Evolutionary conservation across 2,888 invertebrate genomes (phyloP).

Genomic region (Brachylomia viminalis): DNA sequence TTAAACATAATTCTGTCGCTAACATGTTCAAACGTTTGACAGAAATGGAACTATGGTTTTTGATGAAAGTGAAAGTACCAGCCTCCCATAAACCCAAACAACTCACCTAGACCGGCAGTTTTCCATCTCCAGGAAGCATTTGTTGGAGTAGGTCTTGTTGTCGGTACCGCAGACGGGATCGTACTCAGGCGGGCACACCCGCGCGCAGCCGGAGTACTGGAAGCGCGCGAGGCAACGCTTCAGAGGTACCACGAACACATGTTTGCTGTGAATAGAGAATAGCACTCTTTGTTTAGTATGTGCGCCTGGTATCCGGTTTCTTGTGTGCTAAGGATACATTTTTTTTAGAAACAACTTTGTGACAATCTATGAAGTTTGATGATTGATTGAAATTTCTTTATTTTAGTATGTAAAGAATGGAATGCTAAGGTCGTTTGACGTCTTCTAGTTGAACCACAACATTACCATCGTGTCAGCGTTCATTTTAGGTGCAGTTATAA

Average conservation of each 20-base stretch:
- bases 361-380: background rate
- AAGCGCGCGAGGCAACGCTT: conserved; percentile 96
- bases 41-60: background rate
- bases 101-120: conserved; percentile 94
- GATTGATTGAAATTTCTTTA: background rate
- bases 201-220: conserved; percentile 96
- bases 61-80: conserved; percentile 43
- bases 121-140: conserved; percentile 97
- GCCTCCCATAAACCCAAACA: conserved; percentile 29
- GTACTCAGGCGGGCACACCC: conserved; percentile 96
- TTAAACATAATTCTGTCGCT: background rate
- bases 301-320: conserved; percentile 47
- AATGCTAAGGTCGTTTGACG: background rate
- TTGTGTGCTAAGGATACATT: background rate
- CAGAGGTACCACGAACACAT: conserved; percentile 97
- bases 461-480: background rate
- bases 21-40: too few species aligned
- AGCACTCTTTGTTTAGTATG: conserved; percentile 54
- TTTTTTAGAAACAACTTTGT: too few species aligned
- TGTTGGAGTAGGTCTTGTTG: conserved; percentile 97
- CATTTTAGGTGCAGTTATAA: background rate
- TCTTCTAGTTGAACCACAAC: background rate
- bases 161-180: conserved; percentile 98
- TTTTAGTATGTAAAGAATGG: background rate
- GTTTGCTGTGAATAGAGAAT: conserved; percentile 92